Evolutionary conservation across 2,888 invertebrate species (phyloP).

Genomic region (Enchytraeus crypticus): DNA sequence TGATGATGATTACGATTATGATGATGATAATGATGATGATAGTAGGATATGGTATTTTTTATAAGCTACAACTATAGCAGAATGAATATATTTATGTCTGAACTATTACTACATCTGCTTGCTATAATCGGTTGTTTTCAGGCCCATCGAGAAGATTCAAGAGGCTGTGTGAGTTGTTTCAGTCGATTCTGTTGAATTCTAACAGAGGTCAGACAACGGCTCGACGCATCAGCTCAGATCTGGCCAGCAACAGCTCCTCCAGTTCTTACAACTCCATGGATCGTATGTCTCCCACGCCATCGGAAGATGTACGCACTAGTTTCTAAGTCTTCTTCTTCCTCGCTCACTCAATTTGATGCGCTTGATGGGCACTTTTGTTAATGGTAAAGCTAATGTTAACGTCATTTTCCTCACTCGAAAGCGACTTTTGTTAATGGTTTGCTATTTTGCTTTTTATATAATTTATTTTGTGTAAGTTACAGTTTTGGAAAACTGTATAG

Average conservation of each 20-base stretch:
- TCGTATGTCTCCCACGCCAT: slow-evolving; percentile 25
- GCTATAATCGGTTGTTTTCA: slow-evolving; percentile 49
- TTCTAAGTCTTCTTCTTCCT: neutral
- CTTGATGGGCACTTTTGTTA: too few species aligned
- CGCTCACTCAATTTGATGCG: neutral
- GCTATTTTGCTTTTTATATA: too few species aligned
- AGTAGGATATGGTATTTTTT: too few species aligned
- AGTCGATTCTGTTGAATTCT: slow-evolving; percentile 50
- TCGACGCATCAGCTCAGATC: slow-evolving; percentile 44
- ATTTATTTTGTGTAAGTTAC: too few species aligned
- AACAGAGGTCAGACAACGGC: slow-evolving; percentile 35
- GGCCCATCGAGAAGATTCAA: slow-evolving; percentile 90
- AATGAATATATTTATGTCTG: too few species aligned
- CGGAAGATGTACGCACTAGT: slow-evolving; percentile 16
- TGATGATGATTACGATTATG: too few species aligned
- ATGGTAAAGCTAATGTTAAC: too few species aligned
- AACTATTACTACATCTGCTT: too few species aligned
- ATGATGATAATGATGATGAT: too few species aligned
- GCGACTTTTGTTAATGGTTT: neutral
- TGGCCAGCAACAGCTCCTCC: slow-evolving; percentile 25
- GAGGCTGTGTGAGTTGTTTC: slow-evolving; percentile 90
- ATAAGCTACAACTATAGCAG: too few species aligned
- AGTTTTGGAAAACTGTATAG: too few species aligned
- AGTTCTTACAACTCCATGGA: slow-evolving; percentile 28
- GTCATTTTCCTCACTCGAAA: too few species aligned